Evolutionary conservation across 1,140 invertebrate species (phyloP), one percentile per base, ranked within the genome.

Genomic region (Carposina sasakii): DNA sequence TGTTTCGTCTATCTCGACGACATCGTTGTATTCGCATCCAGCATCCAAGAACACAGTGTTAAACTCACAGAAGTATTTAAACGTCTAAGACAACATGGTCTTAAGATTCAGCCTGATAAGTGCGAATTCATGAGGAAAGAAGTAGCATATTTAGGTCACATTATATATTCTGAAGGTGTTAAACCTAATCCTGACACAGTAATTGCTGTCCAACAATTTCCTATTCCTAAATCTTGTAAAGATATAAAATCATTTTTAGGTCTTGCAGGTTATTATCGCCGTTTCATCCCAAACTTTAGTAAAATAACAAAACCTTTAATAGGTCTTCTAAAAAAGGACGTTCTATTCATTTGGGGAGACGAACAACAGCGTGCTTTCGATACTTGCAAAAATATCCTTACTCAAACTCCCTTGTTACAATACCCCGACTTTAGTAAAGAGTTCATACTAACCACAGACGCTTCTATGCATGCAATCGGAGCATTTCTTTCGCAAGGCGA

Each of bases 191-290:
- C 66, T 16, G 36, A 60, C 1, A 87, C 86, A 69, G 60, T 84
- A n/a, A 2, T 41, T 49, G 41, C 53, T 60, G 4, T 86, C 5
- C 36, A 48, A 43, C 57, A 84, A 9, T 82, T 68, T 51, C 73
- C 79, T 6, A 43, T 34, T 16, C 76, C 83, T 5, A 76, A 56
- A 56, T 72, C 58, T 40, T 4, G 23, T 4, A 76, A 74, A 43
- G 50, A 81, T 21, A 54, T 86, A 9, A 72, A 71, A 68, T 37
- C 48, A 42, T 87, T 86, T 53, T 33, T 87, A 41, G 85, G 86
- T 31, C 36, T 86, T 5, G 42, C 48, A 3, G 65, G 71, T 4
- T 85, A 82, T n/a, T 37, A 37, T 19, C 5, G 34, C 4, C 17
- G 20, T 8, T 37, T 37, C 13, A 13, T 37, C 5, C 53, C 85